These are phyloP conservation scores for Phalanger gymnotis DNA, from an alignment of 2,797 vertebrate genomes.

Conservation along the genomic window DNA sequence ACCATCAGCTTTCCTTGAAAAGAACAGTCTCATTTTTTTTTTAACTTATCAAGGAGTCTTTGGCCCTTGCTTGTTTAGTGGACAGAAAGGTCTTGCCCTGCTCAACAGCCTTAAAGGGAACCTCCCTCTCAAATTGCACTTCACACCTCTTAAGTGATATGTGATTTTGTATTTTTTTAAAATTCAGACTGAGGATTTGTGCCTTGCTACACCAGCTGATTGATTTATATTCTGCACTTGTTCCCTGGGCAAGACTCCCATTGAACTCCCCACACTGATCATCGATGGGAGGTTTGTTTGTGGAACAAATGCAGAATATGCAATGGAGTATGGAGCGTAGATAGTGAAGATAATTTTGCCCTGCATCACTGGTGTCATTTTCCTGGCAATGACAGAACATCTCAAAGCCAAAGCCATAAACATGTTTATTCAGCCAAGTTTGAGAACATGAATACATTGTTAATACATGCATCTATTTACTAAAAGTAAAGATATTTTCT, in stretches of 20 bases:
- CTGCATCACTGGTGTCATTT: slow-evolving; percentile 10
- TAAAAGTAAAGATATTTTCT: slow-evolving; percentile 42
- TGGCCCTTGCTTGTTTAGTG: neutral
- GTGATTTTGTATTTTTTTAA: neutral
- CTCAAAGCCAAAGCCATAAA: slow-evolving; percentile 56
- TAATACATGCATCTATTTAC: slow-evolving; percentile 3
- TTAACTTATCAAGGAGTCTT: neutral
- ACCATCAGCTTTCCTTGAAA: neutral
- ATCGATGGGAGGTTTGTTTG: slow-evolving; percentile 36
- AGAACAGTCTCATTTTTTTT: slow-evolving; percentile 11
- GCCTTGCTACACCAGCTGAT: neutral
- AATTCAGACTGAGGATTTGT: neutral
- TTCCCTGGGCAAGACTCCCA: slow-evolving; percentile 19
- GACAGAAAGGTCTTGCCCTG: neutral
- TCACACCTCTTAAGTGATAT: neutral
- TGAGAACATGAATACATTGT: slow-evolving; percentile 29
- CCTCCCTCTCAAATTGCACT: neutral
- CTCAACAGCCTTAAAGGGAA: neutral
- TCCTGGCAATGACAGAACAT: slow-evolving; percentile 45
- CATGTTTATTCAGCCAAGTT: slow-evolving; percentile 35
- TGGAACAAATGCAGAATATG: slow-evolving; percentile 47
- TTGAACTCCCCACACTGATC: slow-evolving; percentile 23
- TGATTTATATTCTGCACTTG: neutral
- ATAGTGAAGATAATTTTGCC: slow-evolving; percentile 32
- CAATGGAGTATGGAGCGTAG: neutral